Base-by-base conservation (phyloP, 2,797 vertebrate species). In the Takifugu rubripes region DNA sequence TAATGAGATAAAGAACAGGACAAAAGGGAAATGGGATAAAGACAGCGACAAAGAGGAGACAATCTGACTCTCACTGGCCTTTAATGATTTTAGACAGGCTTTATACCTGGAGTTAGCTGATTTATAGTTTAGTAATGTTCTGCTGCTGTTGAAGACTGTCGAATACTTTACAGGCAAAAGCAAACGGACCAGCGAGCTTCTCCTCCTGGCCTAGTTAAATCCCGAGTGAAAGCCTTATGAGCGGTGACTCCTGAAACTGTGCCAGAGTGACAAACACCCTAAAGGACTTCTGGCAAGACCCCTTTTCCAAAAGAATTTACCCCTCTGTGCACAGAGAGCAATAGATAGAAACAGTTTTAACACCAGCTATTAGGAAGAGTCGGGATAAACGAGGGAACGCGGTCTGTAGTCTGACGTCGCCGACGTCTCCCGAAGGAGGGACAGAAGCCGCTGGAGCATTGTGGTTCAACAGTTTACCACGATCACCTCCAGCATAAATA, bases 391-490 rank as follows among this genome's bases (percentile, higher is more conserved):
- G 26, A 49, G 33, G 59, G 48, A 61, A 72, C 68, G 54, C 24
- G 44, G 51, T 53, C 63, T 45, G 15, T 64, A 63, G 78, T 78
- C 77, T 77, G 61, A 82, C 85, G 79, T 84, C 78, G 72, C 68
- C 56, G 42, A 48, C 6, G 14, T 70, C 61, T 74, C 27, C 43
- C n/a, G 62, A 67, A 61, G 55, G 66, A 44, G 27, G 68, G 79
- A 83, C 81, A 82, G 82, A 71, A 43, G 82, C 52, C 49, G 63
- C 3, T 45, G 48, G 48, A 49, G 55, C 56, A 71, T 81, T 83
- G 76, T 85, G 72, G 74, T 68, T 53, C 81, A 71, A 90, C 79
- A 43, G 92, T 93, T 91, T 93, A 92, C 87, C 91, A 91, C 64
- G 89, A 94, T 90, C 90, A 59, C 79, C 81, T 89, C 88, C 81